Evolutionary conservation across 2,797 vertebrate genomes (phyloP).

Genomic region (Pangasius djambal): DNA sequence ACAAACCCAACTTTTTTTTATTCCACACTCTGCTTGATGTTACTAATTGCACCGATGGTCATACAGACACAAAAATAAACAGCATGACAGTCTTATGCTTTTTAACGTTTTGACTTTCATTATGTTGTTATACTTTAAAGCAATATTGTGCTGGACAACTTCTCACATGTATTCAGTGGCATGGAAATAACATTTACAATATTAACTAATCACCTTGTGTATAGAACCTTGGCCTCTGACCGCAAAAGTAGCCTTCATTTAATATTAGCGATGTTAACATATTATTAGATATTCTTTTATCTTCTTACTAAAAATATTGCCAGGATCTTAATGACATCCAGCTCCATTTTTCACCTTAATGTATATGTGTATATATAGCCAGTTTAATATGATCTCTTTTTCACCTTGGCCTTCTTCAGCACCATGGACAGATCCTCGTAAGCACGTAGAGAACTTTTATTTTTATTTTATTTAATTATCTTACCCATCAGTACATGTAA

Average conservation of each 20-base stretch:
- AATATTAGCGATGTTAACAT: neutral
- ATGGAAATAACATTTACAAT: neutral
- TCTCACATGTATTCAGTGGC: neutral
- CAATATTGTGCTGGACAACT: neutral
- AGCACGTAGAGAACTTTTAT: neutral
- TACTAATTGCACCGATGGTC: neutral
- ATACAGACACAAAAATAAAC: neutral
- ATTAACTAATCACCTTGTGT: neutral
- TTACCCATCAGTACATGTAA: too few species aligned
- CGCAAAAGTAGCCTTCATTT: neutral
- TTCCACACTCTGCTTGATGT: neutral
- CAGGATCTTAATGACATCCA: neutral
- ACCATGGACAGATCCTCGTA: conserved; percentile 7
- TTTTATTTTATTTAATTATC: neutral
- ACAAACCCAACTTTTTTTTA: neutral
- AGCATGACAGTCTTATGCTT: neutral
- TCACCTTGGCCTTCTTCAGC: neutral
- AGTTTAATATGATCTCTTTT: neutral
- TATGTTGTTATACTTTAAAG: neutral
- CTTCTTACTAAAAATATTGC: neutral
- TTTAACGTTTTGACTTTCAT: neutral
- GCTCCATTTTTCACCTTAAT: neutral
- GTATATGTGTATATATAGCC: too few species aligned
- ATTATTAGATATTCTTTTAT: neutral
- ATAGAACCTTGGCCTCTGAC: neutral